Evolutionary conservation across 2,797 vertebrate genomes (phyloP).

Genomic region (Cyclura pinguis): DNA sequence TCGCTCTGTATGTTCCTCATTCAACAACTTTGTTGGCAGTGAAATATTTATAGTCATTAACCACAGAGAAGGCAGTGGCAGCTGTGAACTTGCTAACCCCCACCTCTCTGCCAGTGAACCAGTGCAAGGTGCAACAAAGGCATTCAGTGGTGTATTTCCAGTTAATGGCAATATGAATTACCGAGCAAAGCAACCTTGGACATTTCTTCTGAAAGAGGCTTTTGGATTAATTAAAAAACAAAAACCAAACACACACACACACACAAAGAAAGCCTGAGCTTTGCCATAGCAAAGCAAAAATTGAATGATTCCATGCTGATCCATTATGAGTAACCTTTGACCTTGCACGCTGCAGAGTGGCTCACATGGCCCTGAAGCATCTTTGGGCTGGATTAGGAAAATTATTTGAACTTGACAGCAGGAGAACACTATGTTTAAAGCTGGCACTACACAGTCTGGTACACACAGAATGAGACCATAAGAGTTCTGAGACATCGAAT

Average conservation of each 20-base stretch:
- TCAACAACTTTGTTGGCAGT: not conserved
- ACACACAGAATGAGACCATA: not conserved
- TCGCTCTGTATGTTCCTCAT: not conserved
- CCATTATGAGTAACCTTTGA: slow-evolving; percentile 9
- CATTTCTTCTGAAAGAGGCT: slow-evolving; percentile 45
- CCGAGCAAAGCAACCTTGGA: accelerated
- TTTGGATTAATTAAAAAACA: not conserved
- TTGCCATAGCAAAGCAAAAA: slow-evolving; percentile 40
- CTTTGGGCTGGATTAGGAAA: not conserved
- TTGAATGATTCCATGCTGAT: slow-evolving; percentile 56
- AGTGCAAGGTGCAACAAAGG: not conserved
- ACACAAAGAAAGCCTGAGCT: not conserved
- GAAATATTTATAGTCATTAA: slow-evolving; percentile 11
- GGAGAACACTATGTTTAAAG: not conserved
- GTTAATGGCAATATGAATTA: not conserved
- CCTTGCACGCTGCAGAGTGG: not conserved
- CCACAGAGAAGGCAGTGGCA: not conserved
- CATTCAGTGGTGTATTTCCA: not conserved
- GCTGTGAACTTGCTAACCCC: not conserved
- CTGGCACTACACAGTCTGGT: not conserved
- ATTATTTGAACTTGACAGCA: not conserved
- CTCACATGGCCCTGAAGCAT: not conserved
- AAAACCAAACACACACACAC: not conserved
- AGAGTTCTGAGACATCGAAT: not conserved
- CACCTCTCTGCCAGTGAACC: not conserved